Percentiles rank a stretch among this genome's conserved stretches.
phyloP scores from a whole-genome alignment of 2,888 invertebrate species.

The Formica aserva region DNA sequence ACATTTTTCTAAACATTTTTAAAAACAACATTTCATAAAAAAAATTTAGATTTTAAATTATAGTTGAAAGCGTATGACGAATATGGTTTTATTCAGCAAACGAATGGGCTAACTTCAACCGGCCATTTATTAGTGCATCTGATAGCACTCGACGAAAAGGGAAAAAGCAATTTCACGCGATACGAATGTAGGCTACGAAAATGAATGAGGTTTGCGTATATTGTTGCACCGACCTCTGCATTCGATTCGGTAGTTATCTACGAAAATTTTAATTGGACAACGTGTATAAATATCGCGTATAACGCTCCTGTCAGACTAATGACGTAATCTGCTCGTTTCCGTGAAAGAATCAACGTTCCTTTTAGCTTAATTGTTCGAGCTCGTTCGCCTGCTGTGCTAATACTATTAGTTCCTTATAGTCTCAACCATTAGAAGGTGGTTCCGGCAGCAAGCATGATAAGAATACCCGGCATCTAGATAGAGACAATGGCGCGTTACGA shows the following conservation, averaged over 20 bases:
- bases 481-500: slow-evolving; percentile 44
- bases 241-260: slow-evolving; percentile 29
- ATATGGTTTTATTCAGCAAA: slow-evolving; percentile 22
- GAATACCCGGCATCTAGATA: slow-evolving; percentile 34
- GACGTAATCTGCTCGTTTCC: slow-evolving; percentile 73
- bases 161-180: slow-evolving; percentile 39
- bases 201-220: slow-evolving; percentile 29
- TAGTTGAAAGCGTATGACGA: not conserved
- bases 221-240: slow-evolving; percentile 16
- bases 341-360: slow-evolving; percentile 73
- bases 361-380: slow-evolving; percentile 75
- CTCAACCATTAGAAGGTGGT: slow-evolving; percentile 65
- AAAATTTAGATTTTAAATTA: slow-evolving; percentile 28
- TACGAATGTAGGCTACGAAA: slow-evolving; percentile 28
- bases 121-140: slow-evolving; percentile 36
- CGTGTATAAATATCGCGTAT: slow-evolving; percentile 52
- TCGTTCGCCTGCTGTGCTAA: slow-evolving; percentile 64
- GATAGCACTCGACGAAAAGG: slow-evolving; percentile 26
- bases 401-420: slow-evolving; percentile 73
- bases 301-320: slow-evolving; percentile 63
- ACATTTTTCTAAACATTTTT: slow-evolving; percentile 8
- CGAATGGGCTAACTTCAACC: not conserved
- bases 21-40: not conserved
- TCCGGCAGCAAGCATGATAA: slow-evolving; percentile 44
- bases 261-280: slow-evolving; percentile 42